phyloP scores from a whole-genome alignment of 2,797 vertebrate species.

The Pelodytes ibericus region DNA sequence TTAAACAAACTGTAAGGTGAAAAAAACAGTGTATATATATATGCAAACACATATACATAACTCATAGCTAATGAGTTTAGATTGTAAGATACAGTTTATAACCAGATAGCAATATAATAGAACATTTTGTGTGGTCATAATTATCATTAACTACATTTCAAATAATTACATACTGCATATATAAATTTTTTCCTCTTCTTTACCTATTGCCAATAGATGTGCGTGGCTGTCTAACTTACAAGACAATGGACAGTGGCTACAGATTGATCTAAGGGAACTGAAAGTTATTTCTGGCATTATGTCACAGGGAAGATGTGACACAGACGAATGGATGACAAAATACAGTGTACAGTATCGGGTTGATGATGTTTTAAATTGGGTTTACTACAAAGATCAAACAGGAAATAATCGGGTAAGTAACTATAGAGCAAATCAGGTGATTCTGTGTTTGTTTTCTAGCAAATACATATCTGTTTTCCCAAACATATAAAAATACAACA shows the following conservation, averaged over 20 bases:
- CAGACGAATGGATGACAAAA: slow-evolving; percentile 95
- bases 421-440: neutral
- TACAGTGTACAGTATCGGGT: slow-evolving; percentile 89
- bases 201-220: slow-evolving; percentile 71
- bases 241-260: slow-evolving; percentile 89
- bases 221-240: slow-evolving; percentile 95
- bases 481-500: no score
- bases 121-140: no score
- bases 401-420: slow-evolving; percentile 90
- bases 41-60: no score
- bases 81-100: no score
- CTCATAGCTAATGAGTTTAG: no score
- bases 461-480: no score
- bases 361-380: slow-evolving; percentile 85
- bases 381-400: slow-evolving; percentile 95
- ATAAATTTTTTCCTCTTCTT: neutral
- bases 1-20: no score
- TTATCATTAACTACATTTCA: no score
- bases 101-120: no score
- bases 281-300: slow-evolving; percentile 90
- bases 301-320: slow-evolving; percentile 91
- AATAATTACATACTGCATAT: no score
- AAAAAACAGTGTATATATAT: no score
- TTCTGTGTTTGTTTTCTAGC: no score
- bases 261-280: slow-evolving; percentile 88